Conservation (phyloP, 2,888 invertebrate genomes). For the Melanostoma mellinum region DNA sequence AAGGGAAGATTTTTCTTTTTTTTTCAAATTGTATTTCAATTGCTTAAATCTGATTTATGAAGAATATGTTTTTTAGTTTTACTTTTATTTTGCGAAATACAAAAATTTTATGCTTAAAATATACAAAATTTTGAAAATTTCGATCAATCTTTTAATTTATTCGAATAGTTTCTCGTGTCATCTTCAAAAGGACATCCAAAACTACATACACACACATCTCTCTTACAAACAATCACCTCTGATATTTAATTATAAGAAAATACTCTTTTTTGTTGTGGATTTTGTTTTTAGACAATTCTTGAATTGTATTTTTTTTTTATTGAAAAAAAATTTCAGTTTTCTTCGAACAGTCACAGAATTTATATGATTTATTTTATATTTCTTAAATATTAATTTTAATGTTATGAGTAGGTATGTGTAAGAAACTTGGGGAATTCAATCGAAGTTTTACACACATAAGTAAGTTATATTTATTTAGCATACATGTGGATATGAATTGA, state of each 20-base stretch:
- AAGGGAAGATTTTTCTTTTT: slow-evolving; percentile 44
- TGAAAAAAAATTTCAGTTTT: slow-evolving; percentile 45
- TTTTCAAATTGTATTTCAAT: slow-evolving; percentile 25
- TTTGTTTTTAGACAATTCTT: slow-evolving; percentile 33
- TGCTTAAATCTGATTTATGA: slow-evolving; percentile 44
- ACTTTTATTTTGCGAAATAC: slow-evolving; percentile 21
- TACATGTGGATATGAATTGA: slow-evolving; percentile 6
- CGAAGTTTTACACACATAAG: slow-evolving; percentile 30
- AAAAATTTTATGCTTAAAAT: slow-evolving; percentile 35
- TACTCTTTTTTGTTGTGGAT: slow-evolving; percentile 11
- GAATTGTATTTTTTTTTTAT: slow-evolving; percentile 30
- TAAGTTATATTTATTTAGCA: slow-evolving; percentile 24
- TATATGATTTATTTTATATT: slow-evolving; percentile 42
- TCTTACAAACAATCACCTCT: slow-evolving; percentile 53
- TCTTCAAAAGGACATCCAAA: slow-evolving; percentile 63
- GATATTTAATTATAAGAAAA: slow-evolving; percentile 44
- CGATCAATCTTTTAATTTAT: slow-evolving; percentile 46
- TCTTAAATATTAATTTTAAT: slow-evolving; percentile 52
- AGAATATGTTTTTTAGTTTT: slow-evolving; percentile 32
- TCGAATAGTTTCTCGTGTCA: slow-evolving; percentile 35
- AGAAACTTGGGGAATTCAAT: slow-evolving; percentile 48
- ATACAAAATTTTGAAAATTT: slow-evolving; percentile 69
- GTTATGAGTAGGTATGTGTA: not conserved
- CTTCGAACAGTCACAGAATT: slow-evolving; percentile 66
- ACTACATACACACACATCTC: slow-evolving; percentile 6